phyloP scores from a whole-genome alignment of 1,140 invertebrate genomes.

The Aphis craccivora region DNA sequence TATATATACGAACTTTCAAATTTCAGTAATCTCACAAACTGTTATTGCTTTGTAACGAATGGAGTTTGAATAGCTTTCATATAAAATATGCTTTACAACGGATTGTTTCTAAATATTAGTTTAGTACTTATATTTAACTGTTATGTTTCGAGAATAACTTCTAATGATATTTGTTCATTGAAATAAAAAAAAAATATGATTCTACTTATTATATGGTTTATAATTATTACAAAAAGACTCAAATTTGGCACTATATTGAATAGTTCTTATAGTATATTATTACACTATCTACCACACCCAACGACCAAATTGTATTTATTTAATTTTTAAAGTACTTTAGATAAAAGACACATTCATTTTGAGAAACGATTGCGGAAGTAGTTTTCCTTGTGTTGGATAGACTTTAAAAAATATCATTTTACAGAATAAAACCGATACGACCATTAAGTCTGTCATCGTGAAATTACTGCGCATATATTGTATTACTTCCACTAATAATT shows the following conservation, averaged over 20 bases:
- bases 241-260: neutral
- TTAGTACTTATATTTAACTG: neutral
- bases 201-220: neutral
- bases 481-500: conserved; percentile 1
- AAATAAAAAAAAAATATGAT: neutral
- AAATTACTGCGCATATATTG: neutral
- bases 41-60: neutral
- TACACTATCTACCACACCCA: neutral
- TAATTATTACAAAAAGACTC: neutral
- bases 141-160: neutral
- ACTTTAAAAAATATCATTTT: neutral
- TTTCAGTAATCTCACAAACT: conserved; percentile 6
- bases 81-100: neutral
- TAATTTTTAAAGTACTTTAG: neutral
- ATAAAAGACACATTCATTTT: conserved; percentile 12
- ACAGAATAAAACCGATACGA: neutral
- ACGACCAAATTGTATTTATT: neutral
- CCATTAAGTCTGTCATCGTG: neutral
- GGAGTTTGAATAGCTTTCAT: conserved; percentile 4
- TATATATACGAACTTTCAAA: neutral
- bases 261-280: neutral
- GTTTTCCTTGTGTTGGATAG: neutral
- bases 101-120: conserved; percentile 11
- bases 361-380: conserved; percentile 40
- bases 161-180: neutral